Base-by-base conservation (phyloP, 2,888 invertebrate species). In the Lissonota sp. region DNA sequence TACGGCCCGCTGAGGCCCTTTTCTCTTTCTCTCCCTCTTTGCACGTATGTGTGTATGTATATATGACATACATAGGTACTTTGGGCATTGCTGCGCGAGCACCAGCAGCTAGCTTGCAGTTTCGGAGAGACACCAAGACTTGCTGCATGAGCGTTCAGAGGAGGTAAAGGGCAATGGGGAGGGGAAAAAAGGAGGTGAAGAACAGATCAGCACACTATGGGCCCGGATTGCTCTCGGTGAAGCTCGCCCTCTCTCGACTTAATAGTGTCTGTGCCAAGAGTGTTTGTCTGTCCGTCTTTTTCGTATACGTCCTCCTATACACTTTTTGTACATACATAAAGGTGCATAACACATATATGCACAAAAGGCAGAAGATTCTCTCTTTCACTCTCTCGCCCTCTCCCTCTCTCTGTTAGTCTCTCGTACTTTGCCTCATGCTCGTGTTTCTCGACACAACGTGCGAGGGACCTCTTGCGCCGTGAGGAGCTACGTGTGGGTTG, bases 401-500 rank as follows among this genome's bases (percentile, higher is more conserved):
- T 57, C 66, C 57, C 40, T 71, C 58, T 62, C 26, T 51, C 67
- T 44, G 8, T 67, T 67, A 42, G 67, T 75, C 69, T 75, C 58
- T 51, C 49, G 46, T 53, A 14, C 77, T 72, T 82, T 75, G 57
- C 64, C 73, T 80, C 71, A 71, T 63, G 58, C 69, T 70, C 79
- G 80, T 71, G 66, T 75, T 26, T 69, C 75, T 62, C 75, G 74
- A 75, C 66, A 74, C 70, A 77, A 70, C 70, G 16, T 26, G 1
- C 26, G 26, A 26, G 63, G 73, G 57, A 72, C 60, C 46, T 40
- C 69, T 63, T 58, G 80, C 67, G 66, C 72, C 79, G 76, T 26
- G 26, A 75, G 74, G 69, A 84, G 83, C 86, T 89, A 89, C 90
- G 91, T 90, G 91, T 91, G 89, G 90, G 91, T 91, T 90, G 91